These are phyloP conservation scores for Acromyrmex echinatior DNA, from an alignment of 1,140 invertebrate genomes.

Conservation along the genomic window DNA sequence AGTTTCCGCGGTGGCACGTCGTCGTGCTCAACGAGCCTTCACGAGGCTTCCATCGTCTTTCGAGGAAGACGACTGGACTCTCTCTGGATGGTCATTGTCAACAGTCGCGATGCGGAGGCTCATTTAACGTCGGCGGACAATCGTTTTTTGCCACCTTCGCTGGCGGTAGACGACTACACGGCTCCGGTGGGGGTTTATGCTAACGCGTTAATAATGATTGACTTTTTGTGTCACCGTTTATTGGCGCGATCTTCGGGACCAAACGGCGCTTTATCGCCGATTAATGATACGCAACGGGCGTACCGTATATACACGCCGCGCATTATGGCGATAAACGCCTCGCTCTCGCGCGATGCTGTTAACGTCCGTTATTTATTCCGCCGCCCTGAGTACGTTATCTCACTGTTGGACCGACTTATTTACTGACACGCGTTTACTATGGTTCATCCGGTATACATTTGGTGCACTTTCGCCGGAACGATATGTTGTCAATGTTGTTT, in stretches of 20 bases:
- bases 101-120: conserved; percentile 22
- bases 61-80: conserved; percentile 14
- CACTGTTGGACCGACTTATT: conserved; percentile 41
- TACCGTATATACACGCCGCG: conserved; percentile 8
- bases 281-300: conserved; percentile 68
- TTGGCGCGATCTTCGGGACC: conserved; percentile 55
- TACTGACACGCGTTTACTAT: conserved; percentile 4
- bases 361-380: conserved; percentile 58
- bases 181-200: conserved; percentile 62
- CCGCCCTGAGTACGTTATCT: conserved; percentile 46
- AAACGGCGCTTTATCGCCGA: conserved; percentile 72
- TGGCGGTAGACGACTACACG: not conserved
- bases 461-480: conserved; percentile 15
- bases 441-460: conserved; percentile 12
- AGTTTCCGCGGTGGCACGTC: conserved; percentile 74
- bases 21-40: conserved; percentile 74
- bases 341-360: conserved; percentile 31
- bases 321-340: conserved; percentile 70
- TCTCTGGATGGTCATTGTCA: conserved; percentile 69
- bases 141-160: conserved; percentile 71
- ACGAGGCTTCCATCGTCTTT: conserved; percentile 50
- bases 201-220: conserved; percentile 77
- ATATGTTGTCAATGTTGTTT: not conserved
- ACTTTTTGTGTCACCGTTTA: conserved; percentile 73
- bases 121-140: conserved; percentile 66